Percentiles rank a stretch among this genome's conserved stretches.
These are phyloP conservation scores for Drosophila guanche DNA, from an alignment of 1,140 invertebrate genomes.

Conservation along the genomic window DNA sequence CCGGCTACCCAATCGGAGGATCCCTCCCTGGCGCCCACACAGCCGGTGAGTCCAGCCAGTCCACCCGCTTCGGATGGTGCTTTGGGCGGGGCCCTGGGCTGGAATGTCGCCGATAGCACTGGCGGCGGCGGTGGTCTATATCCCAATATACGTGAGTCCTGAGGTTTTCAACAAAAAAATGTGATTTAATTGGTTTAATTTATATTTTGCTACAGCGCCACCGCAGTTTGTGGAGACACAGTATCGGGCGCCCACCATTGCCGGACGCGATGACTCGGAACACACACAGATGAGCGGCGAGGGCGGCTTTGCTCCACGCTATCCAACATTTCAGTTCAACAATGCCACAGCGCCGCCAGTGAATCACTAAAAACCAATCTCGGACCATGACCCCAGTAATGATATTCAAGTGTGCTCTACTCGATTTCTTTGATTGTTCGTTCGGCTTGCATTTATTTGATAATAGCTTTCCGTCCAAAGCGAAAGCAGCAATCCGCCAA, in stretches of 20 bases:
- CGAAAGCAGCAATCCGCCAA: slow-evolving; percentile 26
- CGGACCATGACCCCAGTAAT: not conserved
- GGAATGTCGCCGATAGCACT: slow-evolving; percentile 81
- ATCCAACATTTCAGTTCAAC: slow-evolving; percentile 85
- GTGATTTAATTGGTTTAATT: not conserved
- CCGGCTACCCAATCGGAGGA: slow-evolving; percentile 53
- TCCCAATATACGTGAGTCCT: slow-evolving; percentile 84
- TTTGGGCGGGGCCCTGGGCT: slow-evolving; percentile 73
- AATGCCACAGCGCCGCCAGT: slow-evolving; percentile 67
- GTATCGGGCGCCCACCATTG: slow-evolving; percentile 83
- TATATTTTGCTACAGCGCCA: slow-evolving; percentile 81
- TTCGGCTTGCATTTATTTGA: slow-evolving; percentile 39
- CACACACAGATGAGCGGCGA: slow-evolving; percentile 83
- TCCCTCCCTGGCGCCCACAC: slow-evolving; percentile 73
- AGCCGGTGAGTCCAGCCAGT: slow-evolving; percentile 77
- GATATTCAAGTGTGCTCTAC: slow-evolving; percentile 21
- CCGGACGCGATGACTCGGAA: slow-evolving; percentile 84
- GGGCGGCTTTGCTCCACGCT: slow-evolving; percentile 84
- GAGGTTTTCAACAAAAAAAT: not conserved
- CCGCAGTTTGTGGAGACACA: slow-evolving; percentile 85
- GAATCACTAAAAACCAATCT: slow-evolving; percentile 43
- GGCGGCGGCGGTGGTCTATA: slow-evolving; percentile 81
- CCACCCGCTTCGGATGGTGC: slow-evolving; percentile 69
- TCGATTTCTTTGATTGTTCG: slow-evolving; percentile 14
- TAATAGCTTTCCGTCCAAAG: slow-evolving; percentile 51